Evolutionary conservation across 2,113 vertebrate species (phyloP), one percentile per base, ranked within the genome.

Genomic region (Bostrychus sinensis): DNA sequence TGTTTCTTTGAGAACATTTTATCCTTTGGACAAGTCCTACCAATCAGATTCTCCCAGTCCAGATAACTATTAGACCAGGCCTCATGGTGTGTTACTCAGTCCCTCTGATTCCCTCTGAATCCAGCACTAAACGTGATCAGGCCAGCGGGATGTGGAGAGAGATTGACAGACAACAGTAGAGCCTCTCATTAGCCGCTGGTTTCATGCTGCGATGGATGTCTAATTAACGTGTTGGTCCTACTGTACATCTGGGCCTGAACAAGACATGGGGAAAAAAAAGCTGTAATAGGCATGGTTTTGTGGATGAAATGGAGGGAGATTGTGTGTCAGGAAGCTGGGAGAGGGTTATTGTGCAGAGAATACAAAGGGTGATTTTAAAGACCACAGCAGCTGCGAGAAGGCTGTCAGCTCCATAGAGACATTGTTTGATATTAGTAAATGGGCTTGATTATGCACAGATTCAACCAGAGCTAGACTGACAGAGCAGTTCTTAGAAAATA

Each of bases 221-320:
- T 54, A 66, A 66, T 71, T 72, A 71, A 58, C 22, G 56, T 46
- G 23, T 55, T 26, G 28, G 55, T 51, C 57, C 34, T 43, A 14
- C 42, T 34, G 26, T 36, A 53, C 39, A 10, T 56, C n/a, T n/a
- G n/a, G n/a, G n/a, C n/a, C n/a, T n/a, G n/a, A n/a, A n/a, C n/a
- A n/a, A n/a, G n/a, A n/a, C n/a, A n/a, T n/a, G n/a, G n/a, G n/a
- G n/a, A n/a, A 28, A 9, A 53, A 57, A 19, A n/a, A 55, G 42
- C 26, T 4, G 48, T 28, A 66, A 65, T 46, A 53, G 48, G 56
- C 30, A 20, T 30, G 16, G 32, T n/a, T 32, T 17, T 37, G 50
- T 54, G 22, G 19, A 17, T 23, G 59, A 71, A 48, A 63, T 20
- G 30, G 41, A 51, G 22, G 26, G 22, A 23, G 46, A 17, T 46